phyloP scores from a whole-genome alignment of 2,888 invertebrate genomes.

The Meiosimyza platycephala region DNA sequence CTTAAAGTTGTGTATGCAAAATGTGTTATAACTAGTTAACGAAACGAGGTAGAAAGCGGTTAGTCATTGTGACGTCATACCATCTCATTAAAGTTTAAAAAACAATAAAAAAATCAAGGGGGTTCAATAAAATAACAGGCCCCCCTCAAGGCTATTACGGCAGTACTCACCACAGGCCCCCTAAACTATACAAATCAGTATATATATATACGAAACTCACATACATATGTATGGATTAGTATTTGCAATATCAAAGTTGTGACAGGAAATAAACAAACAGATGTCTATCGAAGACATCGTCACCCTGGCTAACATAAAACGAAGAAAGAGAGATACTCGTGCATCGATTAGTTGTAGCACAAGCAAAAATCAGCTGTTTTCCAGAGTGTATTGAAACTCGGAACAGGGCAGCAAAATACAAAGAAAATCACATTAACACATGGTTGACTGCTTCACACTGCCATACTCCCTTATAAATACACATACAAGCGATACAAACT shows the following conservation, averaged over 20 bases:
- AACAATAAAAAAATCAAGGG: neutral
- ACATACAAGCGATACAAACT: neutral
- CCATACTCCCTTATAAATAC: conserved; percentile 7
- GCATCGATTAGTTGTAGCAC: too few relatives aligned
- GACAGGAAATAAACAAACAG: conserved; percentile 19
- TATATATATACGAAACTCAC: too few relatives aligned
- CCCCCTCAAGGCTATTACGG: conserved; percentile 26
- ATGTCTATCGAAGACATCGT: conserved; percentile 17
- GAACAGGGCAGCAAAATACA: neutral
- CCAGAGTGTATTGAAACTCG: conserved; percentile 2
- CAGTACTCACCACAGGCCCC: conserved; percentile 21
- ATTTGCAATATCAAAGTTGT: too few relatives aligned
- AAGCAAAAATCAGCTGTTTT: conserved; percentile 54
- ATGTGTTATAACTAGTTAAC: too few relatives aligned
- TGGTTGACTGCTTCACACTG: conserved; percentile 15
- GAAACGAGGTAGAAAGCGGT: too few relatives aligned
- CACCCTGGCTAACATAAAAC: neutral
- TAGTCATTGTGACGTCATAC: too few relatives aligned
- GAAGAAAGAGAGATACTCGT: too few relatives aligned
- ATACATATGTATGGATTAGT: too few relatives aligned
- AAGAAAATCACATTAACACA: conserved; percentile 8
- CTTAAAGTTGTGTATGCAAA: too few relatives aligned
- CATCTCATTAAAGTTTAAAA: neutral
- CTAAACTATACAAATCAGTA: neutral
- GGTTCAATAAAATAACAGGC: conserved; percentile 8